phyloP scores from a whole-genome alignment of 64 coral and sea anemone species.

The Anthopleura sola region DNA sequence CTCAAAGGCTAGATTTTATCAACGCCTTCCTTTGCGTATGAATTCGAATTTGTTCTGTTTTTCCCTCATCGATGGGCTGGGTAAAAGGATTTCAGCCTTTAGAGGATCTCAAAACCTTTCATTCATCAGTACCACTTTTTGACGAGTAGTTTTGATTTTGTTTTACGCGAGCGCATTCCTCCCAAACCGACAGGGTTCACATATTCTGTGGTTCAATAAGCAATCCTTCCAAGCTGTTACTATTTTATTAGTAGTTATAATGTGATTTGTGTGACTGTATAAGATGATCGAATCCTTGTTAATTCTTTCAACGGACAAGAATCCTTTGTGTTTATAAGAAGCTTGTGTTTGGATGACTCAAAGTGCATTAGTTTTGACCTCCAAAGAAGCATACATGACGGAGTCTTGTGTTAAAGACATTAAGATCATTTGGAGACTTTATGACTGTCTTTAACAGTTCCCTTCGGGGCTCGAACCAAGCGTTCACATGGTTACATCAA shows the following conservation, averaged over 20 bases:
- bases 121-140: neutral
- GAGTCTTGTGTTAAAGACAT: constrained; percentile 16
- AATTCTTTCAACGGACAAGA: constrained; percentile 15
- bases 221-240: neutral
- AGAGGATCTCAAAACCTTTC: neutral
- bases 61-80: neutral
- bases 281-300: constrained; percentile 1
- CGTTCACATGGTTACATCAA: neutral
- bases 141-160: neutral
- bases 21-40: constrained; percentile 1
- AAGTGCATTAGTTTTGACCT: neutral
- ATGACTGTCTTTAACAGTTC: neutral
- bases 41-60: neutral
- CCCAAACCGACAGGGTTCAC: neutral
- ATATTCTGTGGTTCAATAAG: neutral
- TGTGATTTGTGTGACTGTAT: neutral
- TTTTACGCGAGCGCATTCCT: neutral
- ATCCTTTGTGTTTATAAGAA: neutral
- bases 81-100: neutral
- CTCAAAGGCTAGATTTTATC: constrained; percentile 28
- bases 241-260: neutral
- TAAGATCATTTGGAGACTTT: neutral
- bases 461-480: neutral
- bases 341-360: constrained; percentile 12
- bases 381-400: constrained; percentile 8